A percentile compares a stretch with the other conserved stretches of the same genome.
These are phyloP conservation scores for Calonectris borealis DNA, from an alignment of 2,113 vertebrate species.

Conservation along the genomic window DNA sequence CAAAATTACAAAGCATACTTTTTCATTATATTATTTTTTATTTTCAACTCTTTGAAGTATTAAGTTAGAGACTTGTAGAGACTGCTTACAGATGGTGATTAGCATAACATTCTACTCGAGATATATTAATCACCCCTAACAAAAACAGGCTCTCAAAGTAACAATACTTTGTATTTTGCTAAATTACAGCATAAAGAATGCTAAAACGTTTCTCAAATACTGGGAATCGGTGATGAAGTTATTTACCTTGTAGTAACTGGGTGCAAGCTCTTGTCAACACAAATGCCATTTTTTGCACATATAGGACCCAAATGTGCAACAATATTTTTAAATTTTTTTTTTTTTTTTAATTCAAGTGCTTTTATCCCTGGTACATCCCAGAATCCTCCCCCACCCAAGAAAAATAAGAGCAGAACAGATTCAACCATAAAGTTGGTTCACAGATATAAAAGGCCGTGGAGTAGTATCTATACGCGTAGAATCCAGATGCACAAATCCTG, in stretches of 20 bases:
- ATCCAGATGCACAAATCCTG: neutral
- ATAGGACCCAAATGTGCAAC: neutral
- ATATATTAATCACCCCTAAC: neutral
- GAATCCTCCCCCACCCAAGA: neutral
- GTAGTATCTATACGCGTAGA: neutral
- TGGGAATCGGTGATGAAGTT: rapidly evolving
- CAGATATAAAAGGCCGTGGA: neutral
- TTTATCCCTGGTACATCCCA: neutral
- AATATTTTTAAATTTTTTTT: no score
- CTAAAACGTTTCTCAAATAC: neutral
- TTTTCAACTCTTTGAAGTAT: neutral
- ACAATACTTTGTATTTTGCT: neutral
- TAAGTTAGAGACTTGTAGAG: neutral
- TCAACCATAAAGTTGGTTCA: neutral
- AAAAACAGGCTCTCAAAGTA: neutral
- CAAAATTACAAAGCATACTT: neutral
- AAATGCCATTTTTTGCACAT: neutral
- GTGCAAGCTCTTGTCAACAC: neutral
- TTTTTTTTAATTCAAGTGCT: neutral
- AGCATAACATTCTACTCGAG: neutral
- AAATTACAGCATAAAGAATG: neutral
- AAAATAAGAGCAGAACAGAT: neutral
- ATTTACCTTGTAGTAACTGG: neutral
- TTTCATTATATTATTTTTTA: neutral
- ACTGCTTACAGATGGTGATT: neutral